Conservation (phyloP, 2,888 invertebrate species). For the Morpho deidamia region DNA sequence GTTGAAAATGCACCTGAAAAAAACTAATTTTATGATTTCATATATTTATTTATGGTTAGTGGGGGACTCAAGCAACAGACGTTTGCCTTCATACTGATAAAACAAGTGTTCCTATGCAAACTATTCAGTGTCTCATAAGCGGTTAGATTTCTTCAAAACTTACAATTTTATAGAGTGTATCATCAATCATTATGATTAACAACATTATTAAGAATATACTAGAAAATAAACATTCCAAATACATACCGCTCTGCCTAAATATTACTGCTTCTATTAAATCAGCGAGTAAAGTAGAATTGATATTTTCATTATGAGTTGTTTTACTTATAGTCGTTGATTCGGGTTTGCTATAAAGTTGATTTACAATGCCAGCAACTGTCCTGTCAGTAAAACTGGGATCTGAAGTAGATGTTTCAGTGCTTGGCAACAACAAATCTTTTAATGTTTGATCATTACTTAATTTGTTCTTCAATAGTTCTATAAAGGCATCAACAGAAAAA, state of each 20-base stretch:
- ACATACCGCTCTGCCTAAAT: conserved; percentile 56
- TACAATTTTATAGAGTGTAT: too few species aligned
- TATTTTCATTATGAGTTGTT: conserved; percentile 40
- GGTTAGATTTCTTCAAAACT: too few species aligned
- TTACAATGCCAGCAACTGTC: conserved; percentile 54
- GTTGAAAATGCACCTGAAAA: conserved; percentile 45
- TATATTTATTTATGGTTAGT: not conserved
- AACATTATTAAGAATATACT: too few species aligned
- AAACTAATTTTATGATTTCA: not conserved
- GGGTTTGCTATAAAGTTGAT: conserved; percentile 55
- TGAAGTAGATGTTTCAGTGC: conserved; percentile 32
- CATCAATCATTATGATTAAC: too few species aligned
- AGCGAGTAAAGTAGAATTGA: conserved; percentile 63
- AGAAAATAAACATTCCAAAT: not conserved
- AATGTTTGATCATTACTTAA: conserved; percentile 52
- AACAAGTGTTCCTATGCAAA: too few species aligned
- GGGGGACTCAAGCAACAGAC: too few species aligned
- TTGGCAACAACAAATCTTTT: conserved; percentile 46
- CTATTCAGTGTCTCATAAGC: too few species aligned
- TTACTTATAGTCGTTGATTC: conserved; percentile 39
- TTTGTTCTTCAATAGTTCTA: conserved; percentile 56
- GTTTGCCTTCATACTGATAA: too few species aligned
- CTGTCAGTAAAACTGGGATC: conserved; percentile 46
- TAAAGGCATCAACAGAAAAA: conserved; percentile 53
- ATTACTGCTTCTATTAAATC: conserved; percentile 70